Evolutionary conservation across 2,888 invertebrate species (phyloP).

Genomic region (Alloscopus bannaensis): DNA sequence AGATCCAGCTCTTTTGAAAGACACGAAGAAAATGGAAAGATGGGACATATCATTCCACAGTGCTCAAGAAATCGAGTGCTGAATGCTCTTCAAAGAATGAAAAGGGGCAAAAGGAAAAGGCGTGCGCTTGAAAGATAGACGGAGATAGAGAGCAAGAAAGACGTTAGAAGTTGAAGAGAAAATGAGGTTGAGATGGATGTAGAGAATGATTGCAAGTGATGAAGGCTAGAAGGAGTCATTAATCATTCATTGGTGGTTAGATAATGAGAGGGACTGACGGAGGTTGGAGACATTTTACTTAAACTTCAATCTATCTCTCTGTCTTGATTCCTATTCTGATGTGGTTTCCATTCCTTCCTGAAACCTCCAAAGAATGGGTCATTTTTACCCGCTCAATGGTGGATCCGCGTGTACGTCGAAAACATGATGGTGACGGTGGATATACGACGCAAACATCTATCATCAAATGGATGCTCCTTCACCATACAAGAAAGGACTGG

Average conservation of each 20-base stretch:
- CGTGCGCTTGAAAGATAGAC: constrained; percentile 13
- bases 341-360: too few species aligned
- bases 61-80: background rate
- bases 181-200: constrained; percentile 67
- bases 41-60: background rate
- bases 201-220: constrained; percentile 69
- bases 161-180: constrained; percentile 36
- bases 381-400: too few species aligned
- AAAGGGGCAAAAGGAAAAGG: constrained; percentile 17
- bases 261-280: constrained; percentile 68
- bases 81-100: background rate
- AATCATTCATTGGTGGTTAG: constrained; percentile 72
- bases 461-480: too few species aligned
- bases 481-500: too few species aligned
- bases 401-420: too few species aligned
- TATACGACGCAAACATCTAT: too few species aligned
- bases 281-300: constrained; percentile 65
- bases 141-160: constrained; percentile 14
- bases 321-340: constrained; percentile 50
- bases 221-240: constrained; percentile 70
- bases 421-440: too few species aligned
- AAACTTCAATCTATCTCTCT: constrained; percentile 62
- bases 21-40: background rate
- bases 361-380: too few species aligned
- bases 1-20: background rate